Evolutionary conservation across 2,797 vertebrate species (phyloP).

Genomic region (Falco cherrug): DNA sequence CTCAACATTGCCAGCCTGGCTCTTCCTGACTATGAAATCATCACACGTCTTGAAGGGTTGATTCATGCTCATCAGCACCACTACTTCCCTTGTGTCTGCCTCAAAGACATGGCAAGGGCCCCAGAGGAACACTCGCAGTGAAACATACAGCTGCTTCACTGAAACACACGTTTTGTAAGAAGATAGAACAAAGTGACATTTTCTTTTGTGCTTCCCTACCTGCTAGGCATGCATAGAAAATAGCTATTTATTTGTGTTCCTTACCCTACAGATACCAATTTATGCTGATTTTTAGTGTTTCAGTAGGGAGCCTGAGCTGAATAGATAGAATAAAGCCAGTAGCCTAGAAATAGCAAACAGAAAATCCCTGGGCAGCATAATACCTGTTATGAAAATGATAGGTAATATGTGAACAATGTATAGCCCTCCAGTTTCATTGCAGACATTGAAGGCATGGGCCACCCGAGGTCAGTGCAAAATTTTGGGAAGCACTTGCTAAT

Average conservation of each 20-base stretch:
- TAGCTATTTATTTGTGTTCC: neutral
- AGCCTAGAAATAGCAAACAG: neutral
- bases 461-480: neutral
- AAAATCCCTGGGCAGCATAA: neutral
- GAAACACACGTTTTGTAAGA: neutral
- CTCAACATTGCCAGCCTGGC: constrained; percentile 73
- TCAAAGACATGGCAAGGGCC: neutral
- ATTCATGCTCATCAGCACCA: constrained; percentile 79
- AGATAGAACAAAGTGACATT: neutral
- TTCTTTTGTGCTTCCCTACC: neutral
- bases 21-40: constrained; percentile 86
- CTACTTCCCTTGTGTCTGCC: constrained; percentile 70
- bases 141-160: constrained; percentile 8
- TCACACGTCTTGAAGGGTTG: constrained; percentile 83
- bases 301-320: neutral
- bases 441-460: neutral
- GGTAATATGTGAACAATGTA: neutral
- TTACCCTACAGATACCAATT: neutral
- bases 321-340: neutral
- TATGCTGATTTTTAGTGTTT: neutral
- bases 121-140: neutral
- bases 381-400: neutral
- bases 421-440: neutral
- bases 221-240: neutral
- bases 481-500: neutral